A percentile compares a stretch with the other conserved stretches of the same genome.
These are phyloP conservation scores for Agonopterix heracliana DNA, from an alignment of 2,888 invertebrate genomes.

Conservation along the genomic window DNA sequence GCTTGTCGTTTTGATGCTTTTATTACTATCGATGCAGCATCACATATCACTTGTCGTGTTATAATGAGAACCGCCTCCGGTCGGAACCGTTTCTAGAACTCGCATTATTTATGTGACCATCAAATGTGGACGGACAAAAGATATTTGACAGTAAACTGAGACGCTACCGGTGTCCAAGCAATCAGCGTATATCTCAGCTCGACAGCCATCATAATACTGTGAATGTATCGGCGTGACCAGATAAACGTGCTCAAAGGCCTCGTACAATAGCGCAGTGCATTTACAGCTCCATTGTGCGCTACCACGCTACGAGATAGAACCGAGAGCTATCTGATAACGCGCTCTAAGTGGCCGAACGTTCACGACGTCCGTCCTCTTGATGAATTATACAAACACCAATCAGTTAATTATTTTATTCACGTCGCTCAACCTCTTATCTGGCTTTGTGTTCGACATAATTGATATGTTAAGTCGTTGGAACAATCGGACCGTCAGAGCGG, in stretches of 20 bases:
- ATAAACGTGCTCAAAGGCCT: conserved; percentile 38
- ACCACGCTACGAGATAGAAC: conserved; percentile 36
- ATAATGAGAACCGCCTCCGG: conserved; percentile 7
- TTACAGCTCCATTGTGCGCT: conserved; percentile 57
- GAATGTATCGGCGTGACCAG: conserved; percentile 37
- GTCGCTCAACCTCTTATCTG: conserved; percentile 69
- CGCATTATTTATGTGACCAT: conserved; percentile 16
- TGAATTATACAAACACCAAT: conserved; percentile 75
- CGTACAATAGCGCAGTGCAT: conserved; percentile 53
- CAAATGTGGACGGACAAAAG: conserved; percentile 21
- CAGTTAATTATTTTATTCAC: conserved; percentile 75
- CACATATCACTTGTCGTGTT: conserved; percentile 10
- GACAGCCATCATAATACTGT: conserved; percentile 29
- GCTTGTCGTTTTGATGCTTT: not conserved
- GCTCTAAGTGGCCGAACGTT: conserved; percentile 61
- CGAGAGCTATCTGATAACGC: conserved; percentile 57
- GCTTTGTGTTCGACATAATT: conserved; percentile 72
- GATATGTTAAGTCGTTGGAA: conserved; percentile 72
- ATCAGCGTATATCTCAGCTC: conserved; percentile 19
- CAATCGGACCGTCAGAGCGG: conserved; percentile 61
- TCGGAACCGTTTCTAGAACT: conserved; percentile 7
- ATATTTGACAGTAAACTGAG: conserved; percentile 22
- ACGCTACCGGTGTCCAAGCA: conserved; percentile 13
- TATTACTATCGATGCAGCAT: conserved; percentile 2
- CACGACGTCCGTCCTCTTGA: conserved; percentile 52